Percentiles rank a stretch among this genome's conserved stretches.
phyloP scores from a whole-genome alignment of 1,140 invertebrate species.

The Drosophila grimshawi region DNA sequence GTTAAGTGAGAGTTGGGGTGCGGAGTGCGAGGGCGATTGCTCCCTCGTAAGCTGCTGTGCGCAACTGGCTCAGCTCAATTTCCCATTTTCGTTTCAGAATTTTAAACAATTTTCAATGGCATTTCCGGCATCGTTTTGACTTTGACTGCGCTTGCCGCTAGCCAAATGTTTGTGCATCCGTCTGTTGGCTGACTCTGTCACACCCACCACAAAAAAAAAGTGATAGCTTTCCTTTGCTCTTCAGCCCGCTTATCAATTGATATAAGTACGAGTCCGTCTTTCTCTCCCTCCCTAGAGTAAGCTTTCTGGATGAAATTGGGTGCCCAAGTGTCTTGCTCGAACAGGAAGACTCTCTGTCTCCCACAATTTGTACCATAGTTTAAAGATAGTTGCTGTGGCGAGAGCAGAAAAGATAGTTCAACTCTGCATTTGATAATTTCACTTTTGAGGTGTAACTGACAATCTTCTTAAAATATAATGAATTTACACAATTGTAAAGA shows the following conservation, averaged over 20 bases:
- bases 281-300: background rate
- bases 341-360: background rate
- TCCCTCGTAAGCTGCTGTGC: conserved; percentile 59
- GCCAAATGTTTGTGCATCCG: conserved; percentile 68
- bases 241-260: conserved; percentile 37
- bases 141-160: conserved; percentile 32
- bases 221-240: conserved; percentile 57
- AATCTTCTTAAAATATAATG: background rate
- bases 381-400: background rate
- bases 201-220: conserved; percentile 54
- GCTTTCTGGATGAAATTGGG: background rate
- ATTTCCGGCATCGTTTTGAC: conserved; percentile 73
- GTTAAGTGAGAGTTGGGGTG: no score
- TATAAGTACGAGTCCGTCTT: conserved; percentile 30
- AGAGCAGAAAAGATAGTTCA: no score
- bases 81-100: conserved; percentile 71
- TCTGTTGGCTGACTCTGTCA: background rate
- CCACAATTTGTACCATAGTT: background rate
- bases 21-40: background rate
- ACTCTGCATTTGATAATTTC: background rate
- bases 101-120: conserved; percentile 81
- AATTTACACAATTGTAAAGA: no score
- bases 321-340: background rate
- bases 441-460: background rate
- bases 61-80: conserved; percentile 80